Evolutionary conservation across 2,888 invertebrate genomes (phyloP).

Genomic region (Halocaridina rubra): DNA sequence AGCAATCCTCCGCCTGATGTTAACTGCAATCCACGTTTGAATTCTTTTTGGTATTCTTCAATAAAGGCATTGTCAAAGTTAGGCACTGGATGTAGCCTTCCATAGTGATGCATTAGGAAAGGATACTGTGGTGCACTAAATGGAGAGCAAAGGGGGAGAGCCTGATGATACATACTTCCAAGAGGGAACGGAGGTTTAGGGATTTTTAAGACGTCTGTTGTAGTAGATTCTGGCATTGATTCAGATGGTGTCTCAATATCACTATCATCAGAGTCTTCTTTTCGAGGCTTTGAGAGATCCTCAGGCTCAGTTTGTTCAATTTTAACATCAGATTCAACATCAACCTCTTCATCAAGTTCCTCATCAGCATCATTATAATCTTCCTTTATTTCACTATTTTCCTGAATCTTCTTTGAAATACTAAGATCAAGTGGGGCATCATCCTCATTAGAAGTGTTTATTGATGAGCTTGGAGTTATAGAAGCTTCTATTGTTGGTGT

Average conservation of each 20-base stretch:
- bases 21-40: constrained; percentile 74
- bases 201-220: constrained; percentile 65
- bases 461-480: background rate
- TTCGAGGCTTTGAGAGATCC: constrained; percentile 68
- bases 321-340: constrained; percentile 31
- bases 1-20: constrained; percentile 77
- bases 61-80: constrained; percentile 45
- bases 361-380: constrained; percentile 37
- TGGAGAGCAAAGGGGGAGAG: constrained; percentile 22
- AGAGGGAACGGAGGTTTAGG: constrained; percentile 60
- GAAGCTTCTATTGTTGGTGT: constrained; percentile 24
- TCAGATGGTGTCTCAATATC: background rate
- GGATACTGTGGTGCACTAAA: constrained; percentile 51
- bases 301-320: constrained; percentile 68
- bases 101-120: constrained; percentile 44
- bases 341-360: constrained; percentile 34
- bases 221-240: constrained; percentile 68
- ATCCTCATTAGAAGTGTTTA: constrained; percentile 56
- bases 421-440: constrained; percentile 78
- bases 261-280: background rate
- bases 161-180: constrained; percentile 37
- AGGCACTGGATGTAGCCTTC: constrained; percentile 30
- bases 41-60: constrained; percentile 62
- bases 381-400: constrained; percentile 37
- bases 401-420: constrained; percentile 71